phyloP scores from a whole-genome alignment of 2,888 invertebrate genomes.

The Idaea straminata region DNA sequence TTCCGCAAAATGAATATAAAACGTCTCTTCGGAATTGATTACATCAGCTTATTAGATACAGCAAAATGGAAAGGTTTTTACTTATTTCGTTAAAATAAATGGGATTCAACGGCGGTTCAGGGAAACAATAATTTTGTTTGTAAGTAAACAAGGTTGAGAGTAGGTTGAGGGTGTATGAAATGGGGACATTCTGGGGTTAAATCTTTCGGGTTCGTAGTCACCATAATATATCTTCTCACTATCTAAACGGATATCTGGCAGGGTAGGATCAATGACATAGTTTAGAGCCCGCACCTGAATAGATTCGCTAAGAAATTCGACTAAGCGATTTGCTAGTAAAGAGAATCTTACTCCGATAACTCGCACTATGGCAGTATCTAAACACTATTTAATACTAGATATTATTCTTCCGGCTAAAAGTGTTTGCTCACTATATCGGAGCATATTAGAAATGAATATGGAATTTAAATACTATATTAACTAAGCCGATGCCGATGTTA shows the following conservation, averaged over 20 bases:
- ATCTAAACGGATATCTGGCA: background rate
- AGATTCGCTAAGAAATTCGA: background rate
- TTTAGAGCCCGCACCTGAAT: background rate
- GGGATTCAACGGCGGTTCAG: background rate
- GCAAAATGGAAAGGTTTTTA: conserved; percentile 1
- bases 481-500: too few species aligned
- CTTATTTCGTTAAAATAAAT: background rate
- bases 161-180: background rate
- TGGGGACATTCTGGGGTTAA: background rate
- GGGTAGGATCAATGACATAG: background rate
- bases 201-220: background rate
- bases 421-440: too few species aligned
- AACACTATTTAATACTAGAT: background rate
- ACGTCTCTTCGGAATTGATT: background rate
- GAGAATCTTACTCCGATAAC: background rate
- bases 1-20: background rate
- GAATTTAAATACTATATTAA: too few species aligned
- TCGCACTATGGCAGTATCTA: background rate
- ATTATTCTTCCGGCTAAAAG: too few species aligned
- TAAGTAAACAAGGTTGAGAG: background rate
- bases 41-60: background rate
- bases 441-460: too few species aligned
- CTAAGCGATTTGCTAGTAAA: background rate
- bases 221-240: background rate
- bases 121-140: background rate